These are phyloP conservation scores for Magallana gigas DNA, from an alignment of 1,140 invertebrate genomes.

Conservation along the genomic window DNA sequence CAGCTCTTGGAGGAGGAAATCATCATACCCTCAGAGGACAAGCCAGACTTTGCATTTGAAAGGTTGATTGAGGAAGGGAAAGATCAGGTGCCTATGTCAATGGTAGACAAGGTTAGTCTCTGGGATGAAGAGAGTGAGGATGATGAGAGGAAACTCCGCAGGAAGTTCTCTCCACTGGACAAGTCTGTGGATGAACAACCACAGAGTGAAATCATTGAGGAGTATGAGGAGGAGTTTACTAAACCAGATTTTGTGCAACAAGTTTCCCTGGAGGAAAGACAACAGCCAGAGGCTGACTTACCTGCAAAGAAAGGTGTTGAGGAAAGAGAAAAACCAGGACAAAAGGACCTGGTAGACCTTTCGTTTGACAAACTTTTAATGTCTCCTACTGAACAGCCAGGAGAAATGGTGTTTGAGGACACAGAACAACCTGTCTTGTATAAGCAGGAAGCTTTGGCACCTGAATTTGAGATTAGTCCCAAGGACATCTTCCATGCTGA, in stretches of 20 bases:
- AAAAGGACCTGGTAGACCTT: not conserved
- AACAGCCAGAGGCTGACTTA: conserved; percentile 13
- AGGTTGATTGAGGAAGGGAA: conserved; percentile 56
- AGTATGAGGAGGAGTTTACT: not conserved
- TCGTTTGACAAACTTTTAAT: conserved; percentile 23
- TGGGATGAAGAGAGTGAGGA: conserved; percentile 37
- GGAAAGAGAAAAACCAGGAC: not conserved
- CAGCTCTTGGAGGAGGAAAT: conserved; percentile 2
- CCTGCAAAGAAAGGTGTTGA: not conserved
- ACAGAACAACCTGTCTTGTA: conserved; percentile 6
- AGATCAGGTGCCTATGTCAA: conserved; percentile 29
- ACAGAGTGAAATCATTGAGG: conserved; percentile 57
- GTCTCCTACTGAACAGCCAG: not conserved
- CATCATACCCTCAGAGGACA: conserved; percentile 11
- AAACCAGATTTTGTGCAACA: conserved; percentile 26
- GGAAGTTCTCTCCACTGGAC: not conserved
- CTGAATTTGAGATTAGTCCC: not conserved
- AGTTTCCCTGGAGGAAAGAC: conserved; percentile 41
- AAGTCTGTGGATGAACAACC: conserved; percentile 42
- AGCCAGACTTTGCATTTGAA: conserved; percentile 38
- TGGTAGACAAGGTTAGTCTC: conserved; percentile 49
- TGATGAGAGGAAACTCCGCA: conserved; percentile 48
- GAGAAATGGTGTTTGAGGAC: conserved; percentile 22
- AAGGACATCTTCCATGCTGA: conserved; percentile 19
- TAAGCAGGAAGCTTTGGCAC: not conserved